A percentile compares a stretch with the other conserved stretches of the same genome.
phyloP scores from a whole-genome alignment of 2,888 invertebrate species.

The Clistopyga incitator region DNA sequence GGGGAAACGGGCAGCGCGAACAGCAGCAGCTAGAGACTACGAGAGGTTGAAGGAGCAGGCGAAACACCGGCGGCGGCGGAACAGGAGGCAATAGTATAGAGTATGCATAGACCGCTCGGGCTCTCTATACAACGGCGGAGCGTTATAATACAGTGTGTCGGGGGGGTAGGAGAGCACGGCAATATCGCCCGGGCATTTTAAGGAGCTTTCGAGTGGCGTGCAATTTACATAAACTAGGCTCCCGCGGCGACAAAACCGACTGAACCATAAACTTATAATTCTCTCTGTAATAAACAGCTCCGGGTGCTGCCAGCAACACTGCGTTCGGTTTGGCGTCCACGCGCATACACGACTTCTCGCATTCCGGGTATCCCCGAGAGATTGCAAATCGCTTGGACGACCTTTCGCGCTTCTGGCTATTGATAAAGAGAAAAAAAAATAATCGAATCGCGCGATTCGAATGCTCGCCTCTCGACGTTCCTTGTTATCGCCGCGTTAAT shows the following conservation, averaged over 20 bases:
- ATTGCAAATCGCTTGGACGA: conserved; percentile 25
- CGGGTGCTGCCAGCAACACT: conserved; percentile 56
- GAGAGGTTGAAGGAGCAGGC: conserved; percentile 43
- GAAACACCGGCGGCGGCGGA: conserved; percentile 39
- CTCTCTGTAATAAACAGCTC: conserved; percentile 67
- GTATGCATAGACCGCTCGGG: conserved; percentile 6
- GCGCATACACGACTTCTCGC: conserved; percentile 8
- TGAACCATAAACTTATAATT: conserved; percentile 67
- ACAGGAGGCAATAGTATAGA: conserved; percentile 37
- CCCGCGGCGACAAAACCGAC: conserved; percentile 68
- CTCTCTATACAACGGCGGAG: conserved; percentile 12
- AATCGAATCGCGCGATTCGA: not conserved
- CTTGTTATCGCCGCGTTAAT: conserved; percentile 1
- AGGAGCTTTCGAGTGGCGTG: conserved; percentile 68
- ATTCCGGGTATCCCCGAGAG: conserved; percentile 20
- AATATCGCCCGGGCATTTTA: conserved; percentile 66
- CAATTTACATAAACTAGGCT: conserved; percentile 68
- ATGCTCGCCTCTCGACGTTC: conserved; percentile 6
- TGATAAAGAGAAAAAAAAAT: not conserved
- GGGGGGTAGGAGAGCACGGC: conserved; percentile 26
- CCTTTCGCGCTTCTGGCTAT: conserved; percentile 34
- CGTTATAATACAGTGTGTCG: conserved; percentile 14
- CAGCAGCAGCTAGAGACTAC: conserved; percentile 56
- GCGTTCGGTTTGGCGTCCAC: conserved; percentile 22
- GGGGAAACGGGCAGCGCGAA: conserved; percentile 27